A percentile compares a stretch with the other conserved stretches of the same genome.
Conservation (phyloP, 2,888 invertebrate species). For the Gastracanthus pulcherrimus region DNA sequence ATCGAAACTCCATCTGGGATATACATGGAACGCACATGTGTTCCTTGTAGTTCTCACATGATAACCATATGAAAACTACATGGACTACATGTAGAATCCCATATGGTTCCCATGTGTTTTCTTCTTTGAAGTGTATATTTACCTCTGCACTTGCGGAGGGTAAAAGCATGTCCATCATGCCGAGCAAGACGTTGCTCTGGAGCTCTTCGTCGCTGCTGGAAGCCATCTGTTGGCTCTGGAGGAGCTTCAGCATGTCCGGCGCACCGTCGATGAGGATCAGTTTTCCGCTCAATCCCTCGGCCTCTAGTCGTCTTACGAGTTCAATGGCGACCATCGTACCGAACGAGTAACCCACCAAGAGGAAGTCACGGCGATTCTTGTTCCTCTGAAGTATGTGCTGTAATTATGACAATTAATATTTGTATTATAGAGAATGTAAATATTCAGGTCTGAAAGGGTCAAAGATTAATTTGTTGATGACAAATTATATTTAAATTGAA, state of each 20-base stretch:
- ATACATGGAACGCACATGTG: too few relatives aligned
- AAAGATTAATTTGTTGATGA: too few relatives aligned
- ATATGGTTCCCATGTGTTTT: too few relatives aligned
- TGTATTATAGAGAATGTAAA: too few relatives aligned
- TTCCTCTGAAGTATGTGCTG: conserved; percentile 81
- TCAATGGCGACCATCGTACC: conserved; percentile 89
- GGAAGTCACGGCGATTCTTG: conserved; percentile 78
- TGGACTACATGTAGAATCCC: too few relatives aligned
- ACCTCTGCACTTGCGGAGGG: conserved; percentile 77
- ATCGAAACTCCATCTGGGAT: too few relatives aligned
- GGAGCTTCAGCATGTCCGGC: conserved; percentile 83
- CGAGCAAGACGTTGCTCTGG: conserved; percentile 81
- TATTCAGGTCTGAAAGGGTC: too few relatives aligned
- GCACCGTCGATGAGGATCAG: conserved; percentile 90
- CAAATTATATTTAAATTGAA: neutral
- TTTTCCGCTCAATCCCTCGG: conserved; percentile 82
- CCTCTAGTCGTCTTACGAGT: conserved; percentile 85
- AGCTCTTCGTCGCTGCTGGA: conserved; percentile 78
- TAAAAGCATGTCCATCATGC: conserved; percentile 79
- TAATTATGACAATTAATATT: too few relatives aligned
- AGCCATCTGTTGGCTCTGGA: conserved; percentile 78
- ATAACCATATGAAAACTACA: too few relatives aligned
- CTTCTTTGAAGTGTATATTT: too few relatives aligned
- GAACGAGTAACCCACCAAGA: conserved; percentile 92
- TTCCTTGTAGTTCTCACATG: too few relatives aligned